These are phyloP conservation scores for Pteronura brasiliensis DNA, from an alignment of 2,113 vertebrate genomes.

Conservation along the genomic window DNA sequence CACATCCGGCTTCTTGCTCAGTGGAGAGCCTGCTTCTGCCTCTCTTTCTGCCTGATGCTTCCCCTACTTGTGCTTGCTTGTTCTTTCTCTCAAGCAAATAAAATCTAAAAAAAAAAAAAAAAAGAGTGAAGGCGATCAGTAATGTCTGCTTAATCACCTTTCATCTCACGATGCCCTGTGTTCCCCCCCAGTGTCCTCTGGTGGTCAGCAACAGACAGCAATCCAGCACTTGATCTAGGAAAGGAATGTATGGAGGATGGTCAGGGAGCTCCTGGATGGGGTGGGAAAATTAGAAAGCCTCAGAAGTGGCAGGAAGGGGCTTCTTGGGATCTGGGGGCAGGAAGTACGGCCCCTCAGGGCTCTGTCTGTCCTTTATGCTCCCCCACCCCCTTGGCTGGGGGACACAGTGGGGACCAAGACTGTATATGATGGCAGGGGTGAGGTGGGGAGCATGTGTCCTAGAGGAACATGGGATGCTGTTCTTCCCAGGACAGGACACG, in stretches of 20 bases:
- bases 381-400: background rate
- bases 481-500: background rate
- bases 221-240: background rate
- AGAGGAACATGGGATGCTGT: background rate
- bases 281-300: background rate
- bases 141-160: background rate
- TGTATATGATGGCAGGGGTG: background rate
- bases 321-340: background rate
- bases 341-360: background rate
- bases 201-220: background rate
- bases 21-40: too few relatives aligned
- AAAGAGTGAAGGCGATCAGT: background rate
- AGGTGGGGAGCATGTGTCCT: accelerated
- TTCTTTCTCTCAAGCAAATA: too few relatives aligned
- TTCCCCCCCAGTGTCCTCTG: background rate
- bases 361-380: background rate
- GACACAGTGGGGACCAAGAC: background rate
- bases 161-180: accelerated
- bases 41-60: too few relatives aligned
- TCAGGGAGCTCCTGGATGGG: background rate
- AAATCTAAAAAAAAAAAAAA: too few relatives aligned
- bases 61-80: too few relatives aligned
- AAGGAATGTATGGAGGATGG: background rate
- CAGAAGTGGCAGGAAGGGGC: background rate
- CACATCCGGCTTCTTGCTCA: too few relatives aligned